Base-by-base conservation (phyloP, 2,113 vertebrate genomes). In the Syrmaticus mikado region DNA sequence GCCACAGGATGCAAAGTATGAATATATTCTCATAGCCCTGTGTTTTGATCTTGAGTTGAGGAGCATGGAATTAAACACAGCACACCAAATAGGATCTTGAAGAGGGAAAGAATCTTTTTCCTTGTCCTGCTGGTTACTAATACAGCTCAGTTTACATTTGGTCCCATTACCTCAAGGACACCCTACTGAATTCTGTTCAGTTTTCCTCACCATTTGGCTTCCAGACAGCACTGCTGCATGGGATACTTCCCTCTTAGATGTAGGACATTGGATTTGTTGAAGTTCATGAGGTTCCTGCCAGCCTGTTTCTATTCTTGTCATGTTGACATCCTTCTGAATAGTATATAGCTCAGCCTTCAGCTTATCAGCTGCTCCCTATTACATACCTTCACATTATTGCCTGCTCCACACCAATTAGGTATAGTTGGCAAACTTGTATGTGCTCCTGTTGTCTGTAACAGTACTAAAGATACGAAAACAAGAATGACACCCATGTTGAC, bases 1-100 rank as follows among this genome's bases (percentile, higher is more conserved):
- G 98, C 98, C 65, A 99, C 98, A 24, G 98, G 98, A 76, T 99
- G 98, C 86, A 96, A 97, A 96, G 98, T 99, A 98, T 98, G 97
- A 75, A 73, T 55, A 46, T 94, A n/a, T 82, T 76, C 27, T 53
- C 52, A 53, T 28, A 27, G 52, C 52, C 27, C 8, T 30, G 27
- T 53, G 19, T 36, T 90, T 13, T 30, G 32, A 61, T 67, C 71
- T 62, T 66, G 40, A 41, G 15, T 38, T 81, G 15, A 65, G 13
- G 60, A 75, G 40, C 57, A 71, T 18, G 34, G 52, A 90, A 46
- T 3, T 36, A 5, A 78, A 11, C 24, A 24, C 12, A 76, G 1
- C 15, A 32, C 6, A n/a, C 6, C 11, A 87, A 19, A 17, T 65
- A 25, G 50, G 8, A 8, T 57, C 24, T 68, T 12, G 38, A 17